phyloP scores from a whole-genome alignment of 2,797 vertebrate genomes.

The Alouatta caraya region DNA sequence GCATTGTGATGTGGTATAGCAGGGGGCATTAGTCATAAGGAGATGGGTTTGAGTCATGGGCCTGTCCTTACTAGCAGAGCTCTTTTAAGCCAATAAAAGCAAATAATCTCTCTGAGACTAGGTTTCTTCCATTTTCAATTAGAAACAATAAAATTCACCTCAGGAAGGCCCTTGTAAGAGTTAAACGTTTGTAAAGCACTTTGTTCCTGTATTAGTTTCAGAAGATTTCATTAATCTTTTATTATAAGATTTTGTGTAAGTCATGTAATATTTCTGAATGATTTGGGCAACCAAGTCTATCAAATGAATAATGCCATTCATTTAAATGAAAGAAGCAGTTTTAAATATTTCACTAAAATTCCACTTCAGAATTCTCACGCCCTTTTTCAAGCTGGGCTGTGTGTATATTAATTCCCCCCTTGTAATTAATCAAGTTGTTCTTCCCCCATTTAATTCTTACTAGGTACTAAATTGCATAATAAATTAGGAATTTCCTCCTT shows the following conservation, averaged over 20 bases:
- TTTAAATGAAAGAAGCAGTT: conserved; percentile 2
- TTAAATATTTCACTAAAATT: background rate
- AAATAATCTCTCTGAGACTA: background rate
- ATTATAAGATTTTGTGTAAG: background rate
- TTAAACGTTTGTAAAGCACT: background rate
- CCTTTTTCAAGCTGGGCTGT: background rate
- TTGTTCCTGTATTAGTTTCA: background rate
- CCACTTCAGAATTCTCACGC: background rate
- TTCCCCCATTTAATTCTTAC: background rate
- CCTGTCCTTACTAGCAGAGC: background rate
- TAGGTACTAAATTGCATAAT: background rate
- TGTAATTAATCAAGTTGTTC: background rate
- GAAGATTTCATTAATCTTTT: background rate
- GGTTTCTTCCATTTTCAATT: background rate
- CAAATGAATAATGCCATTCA: background rate
- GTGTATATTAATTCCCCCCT: background rate
- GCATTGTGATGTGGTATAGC: background rate
- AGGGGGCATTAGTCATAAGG: background rate
- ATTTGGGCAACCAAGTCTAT: background rate
- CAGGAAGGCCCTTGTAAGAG: background rate
- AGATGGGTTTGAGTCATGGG: background rate
- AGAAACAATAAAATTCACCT: background rate
- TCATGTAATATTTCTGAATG: background rate
- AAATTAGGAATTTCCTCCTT: background rate
- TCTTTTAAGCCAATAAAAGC: conserved; percentile 23